Evolutionary conservation across 2,797 vertebrate species (phyloP), one percentile per base, ranked within the genome.

Genomic region (Galago senegalensis): DNA sequence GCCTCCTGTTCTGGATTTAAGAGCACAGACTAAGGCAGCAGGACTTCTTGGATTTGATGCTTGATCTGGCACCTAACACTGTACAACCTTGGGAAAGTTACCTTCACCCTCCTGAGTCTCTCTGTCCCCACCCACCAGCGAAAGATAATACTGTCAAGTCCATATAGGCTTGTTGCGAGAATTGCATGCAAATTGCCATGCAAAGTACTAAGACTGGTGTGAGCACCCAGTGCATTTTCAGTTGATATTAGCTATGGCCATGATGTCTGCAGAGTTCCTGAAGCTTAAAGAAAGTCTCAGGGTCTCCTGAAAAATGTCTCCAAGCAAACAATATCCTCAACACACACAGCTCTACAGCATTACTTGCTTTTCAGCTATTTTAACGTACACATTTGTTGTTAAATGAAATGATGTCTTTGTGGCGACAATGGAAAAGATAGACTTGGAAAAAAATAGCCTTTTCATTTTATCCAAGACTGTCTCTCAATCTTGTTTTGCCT

Each of bases 401-500:
- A 87, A 91, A 80, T 89, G 73, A 85, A 97, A 95, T 7, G n/a
- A 25, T 37, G 11, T 63, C 31, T 93, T 94, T 89, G 69, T 40
- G 34, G 67, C 93, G 29, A 49, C 58, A 85, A 87, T 56, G 53
- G 21, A 43, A 72, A 58, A 93, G 87, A 89, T 17, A 43, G 72
- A 23, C 65, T 94, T 34, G 9, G 49, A 12, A 76, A 87, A 79
- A 94, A 77, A 81, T 40, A 56, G n/a, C 76, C 31, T 81, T 69
- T 93, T 95, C 73, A 89, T 92, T 97, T 97, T 80, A 76, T 91
- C 56, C 46, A 82, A 96, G 65, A 93, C 67, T 89, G 82, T 73
- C 40, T 83, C 80, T 97, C 87, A 76, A 4, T 86, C 67, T 97
- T 87, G 58, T 49, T 94, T 91, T 65, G 87, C 89, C 93, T 87